These are phyloP conservation scores for Toxotes lorentzi DNA, from an alignment of 2,797 vertebrate genomes.

Conservation along the genomic window DNA sequence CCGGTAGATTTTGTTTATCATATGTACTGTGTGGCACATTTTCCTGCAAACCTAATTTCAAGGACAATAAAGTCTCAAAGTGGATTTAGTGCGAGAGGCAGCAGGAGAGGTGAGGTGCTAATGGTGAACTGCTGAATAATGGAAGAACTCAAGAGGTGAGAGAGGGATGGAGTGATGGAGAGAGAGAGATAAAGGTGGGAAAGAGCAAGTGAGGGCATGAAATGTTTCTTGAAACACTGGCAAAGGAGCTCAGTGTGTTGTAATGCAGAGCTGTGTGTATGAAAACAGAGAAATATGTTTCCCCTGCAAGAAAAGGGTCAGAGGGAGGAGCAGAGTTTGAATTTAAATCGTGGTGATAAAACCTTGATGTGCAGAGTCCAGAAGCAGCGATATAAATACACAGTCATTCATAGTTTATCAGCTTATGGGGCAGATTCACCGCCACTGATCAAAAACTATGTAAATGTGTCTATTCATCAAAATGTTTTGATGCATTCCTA, in stretches of 20 bases:
- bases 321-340: neutral
- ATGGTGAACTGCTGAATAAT: slow-evolving; percentile 74
- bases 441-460: neutral
- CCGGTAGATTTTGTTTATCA: slow-evolving; percentile 15
- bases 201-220: neutral
- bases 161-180: slow-evolving; percentile 47
- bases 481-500: no score
- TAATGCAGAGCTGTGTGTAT: neutral
- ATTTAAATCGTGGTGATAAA: neutral
- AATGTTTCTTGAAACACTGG: slow-evolving; percentile 15
- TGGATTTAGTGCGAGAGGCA: slow-evolving; percentile 60
- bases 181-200: slow-evolving; percentile 15
- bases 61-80: slow-evolving; percentile 72
- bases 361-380: neutral
- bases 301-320: neutral
- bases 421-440: neutral
- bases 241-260: slow-evolving; percentile 25
- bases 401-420: neutral
- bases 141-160: slow-evolving; percentile 32
- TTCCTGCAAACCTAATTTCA: slow-evolving; percentile 71
- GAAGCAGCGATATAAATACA: neutral
- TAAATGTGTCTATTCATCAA: no score
- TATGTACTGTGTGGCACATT: slow-evolving; percentile 1
- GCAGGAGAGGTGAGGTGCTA: slow-evolving; percentile 58
- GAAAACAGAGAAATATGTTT: slow-evolving; percentile 20